Base-by-base conservation (phyloP, 2,113 vertebrate species). In the Xiphophorus couchianus region DNA sequence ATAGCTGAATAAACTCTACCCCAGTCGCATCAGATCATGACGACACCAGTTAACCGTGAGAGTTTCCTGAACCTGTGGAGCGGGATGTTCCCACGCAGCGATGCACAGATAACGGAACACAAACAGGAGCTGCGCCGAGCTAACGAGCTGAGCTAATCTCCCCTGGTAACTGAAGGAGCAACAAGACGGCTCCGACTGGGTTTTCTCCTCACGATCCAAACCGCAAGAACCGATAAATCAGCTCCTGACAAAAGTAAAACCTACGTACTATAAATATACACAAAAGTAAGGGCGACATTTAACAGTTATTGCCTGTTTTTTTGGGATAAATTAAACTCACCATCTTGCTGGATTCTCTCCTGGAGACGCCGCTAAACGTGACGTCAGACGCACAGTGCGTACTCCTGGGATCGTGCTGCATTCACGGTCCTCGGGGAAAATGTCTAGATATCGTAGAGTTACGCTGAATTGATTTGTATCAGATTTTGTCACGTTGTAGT, bases 301-400 rank as follows among this genome's bases (percentile, higher is more conserved):
- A 2, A 7, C 1, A 25, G 22, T 66, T 76, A 68, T 67, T 0
- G 8, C 62, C 25, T 66, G 72, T 84, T 81, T 86, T 86, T 72
- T 54, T 39, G 8, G 11, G 75, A 83, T 70, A 78, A 82, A 86
- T 77, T 74, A 33, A 74, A 93, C 94, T 95, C 93, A 95, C 95
- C 95, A 95, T 95, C 93, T 95, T 95, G 92, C 92, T 88, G 88
- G 89, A 90, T 93, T 93, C 82, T 88, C 78, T 93, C 90, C 84
- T 91, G 84, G 91, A 94, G 94, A 95, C 94, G 94, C 93, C 86
- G 80, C 89, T 69, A 88, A 89, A 87, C 89, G 15, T 92, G 90
- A 93, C 93, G 92, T 93, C 84, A 91, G 79, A 84, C 86, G 88
- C 30, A 92, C 65, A 61, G 60, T 5, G 70, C 42, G 71, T 42